These are phyloP conservation scores for Muscidifurax raptorellus DNA, from an alignment of 1,140 invertebrate species.

Conservation along the genomic window DNA sequence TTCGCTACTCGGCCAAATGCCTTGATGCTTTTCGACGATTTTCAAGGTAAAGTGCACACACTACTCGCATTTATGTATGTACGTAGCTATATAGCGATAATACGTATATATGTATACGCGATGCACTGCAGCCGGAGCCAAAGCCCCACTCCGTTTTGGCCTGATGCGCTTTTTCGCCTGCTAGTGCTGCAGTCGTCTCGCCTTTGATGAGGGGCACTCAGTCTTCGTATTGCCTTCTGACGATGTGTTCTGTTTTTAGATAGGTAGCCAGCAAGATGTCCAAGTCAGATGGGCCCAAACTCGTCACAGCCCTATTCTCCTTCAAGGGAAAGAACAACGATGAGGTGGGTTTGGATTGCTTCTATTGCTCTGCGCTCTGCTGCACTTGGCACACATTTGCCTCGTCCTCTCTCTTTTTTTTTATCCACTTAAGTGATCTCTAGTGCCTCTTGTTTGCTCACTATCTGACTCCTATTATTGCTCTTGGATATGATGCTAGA, in stretches of 20 bases:
- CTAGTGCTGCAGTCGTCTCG: constrained; percentile 25
- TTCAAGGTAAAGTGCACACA: constrained; percentile 36
- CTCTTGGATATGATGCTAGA: neutral
- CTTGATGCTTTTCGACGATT: constrained; percentile 42
- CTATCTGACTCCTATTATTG: neutral
- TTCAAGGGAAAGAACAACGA: constrained; percentile 98
- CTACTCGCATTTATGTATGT: too few species aligned
- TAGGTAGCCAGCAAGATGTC: constrained; percentile 62
- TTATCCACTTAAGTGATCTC: constrained; percentile 8
- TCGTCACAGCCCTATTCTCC: constrained; percentile 92
- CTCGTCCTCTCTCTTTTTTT: constrained; percentile 1
- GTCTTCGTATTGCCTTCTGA: neutral
- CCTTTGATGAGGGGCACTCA: constrained; percentile 2
- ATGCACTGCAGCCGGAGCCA: neutral
- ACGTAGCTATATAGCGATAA: too few species aligned
- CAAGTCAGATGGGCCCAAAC: constrained; percentile 78
- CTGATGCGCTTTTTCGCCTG: constrained; percentile 21
- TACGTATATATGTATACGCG: too few species aligned
- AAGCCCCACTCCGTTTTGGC: constrained; percentile 36
- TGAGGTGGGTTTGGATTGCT: constrained; percentile 80
- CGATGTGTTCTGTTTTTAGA: constrained; percentile 44
- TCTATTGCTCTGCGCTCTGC: neutral
- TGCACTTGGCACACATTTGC: constrained; percentile 50
- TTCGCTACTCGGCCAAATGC: constrained; percentile 1
- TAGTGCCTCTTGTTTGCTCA: neutral